Conservation (phyloP, 2,113 vertebrate genomes). For the Monopterus albus region DNA sequence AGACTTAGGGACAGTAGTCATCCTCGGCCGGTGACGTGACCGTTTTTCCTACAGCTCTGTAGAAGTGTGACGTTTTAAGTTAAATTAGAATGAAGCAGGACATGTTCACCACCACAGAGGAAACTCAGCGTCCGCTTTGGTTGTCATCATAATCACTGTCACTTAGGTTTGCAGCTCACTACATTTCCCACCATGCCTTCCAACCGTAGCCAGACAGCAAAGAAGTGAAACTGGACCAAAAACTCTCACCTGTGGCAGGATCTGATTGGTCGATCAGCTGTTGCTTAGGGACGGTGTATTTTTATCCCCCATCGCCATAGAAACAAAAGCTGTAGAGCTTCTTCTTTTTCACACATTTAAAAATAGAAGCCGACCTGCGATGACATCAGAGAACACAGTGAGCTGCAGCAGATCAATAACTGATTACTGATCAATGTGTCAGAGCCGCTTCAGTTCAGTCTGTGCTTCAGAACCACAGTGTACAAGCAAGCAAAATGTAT, state of each 20-base stretch:
- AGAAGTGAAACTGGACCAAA: neutral
- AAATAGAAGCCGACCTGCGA: conserved; percentile 15
- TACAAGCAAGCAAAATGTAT: too few species aligned
- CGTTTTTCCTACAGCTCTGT: too few species aligned
- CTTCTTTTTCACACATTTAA: conserved; percentile 36
- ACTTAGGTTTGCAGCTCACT: neutral
- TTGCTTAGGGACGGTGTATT: conserved; percentile 51
- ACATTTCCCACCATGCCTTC: conserved; percentile 19
- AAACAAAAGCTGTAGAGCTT: conserved; percentile 33
- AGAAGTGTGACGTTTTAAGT: too few species aligned
- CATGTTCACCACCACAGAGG: too few species aligned
- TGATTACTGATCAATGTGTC: conserved; percentile 6
- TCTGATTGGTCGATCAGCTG: conserved; percentile 23
- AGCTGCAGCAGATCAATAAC: conserved; percentile 22
- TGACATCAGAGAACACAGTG: neutral
- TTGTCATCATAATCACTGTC: too few species aligned
- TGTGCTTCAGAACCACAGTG: too few species aligned
- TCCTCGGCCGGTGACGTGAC: too few species aligned
- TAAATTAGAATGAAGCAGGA: too few species aligned
- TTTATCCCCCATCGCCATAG: conserved; percentile 49
- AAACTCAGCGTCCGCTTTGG: too few species aligned
- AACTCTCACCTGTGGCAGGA: conserved; percentile 24
- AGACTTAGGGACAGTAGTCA: too few species aligned
- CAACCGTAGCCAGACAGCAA: neutral
- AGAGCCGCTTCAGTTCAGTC: too few species aligned